A percentile compares a stretch with the other conserved stretches of the same genome.
Conservation (phyloP, 2,113 vertebrate genomes). For the Trachemys scripta region DNA sequence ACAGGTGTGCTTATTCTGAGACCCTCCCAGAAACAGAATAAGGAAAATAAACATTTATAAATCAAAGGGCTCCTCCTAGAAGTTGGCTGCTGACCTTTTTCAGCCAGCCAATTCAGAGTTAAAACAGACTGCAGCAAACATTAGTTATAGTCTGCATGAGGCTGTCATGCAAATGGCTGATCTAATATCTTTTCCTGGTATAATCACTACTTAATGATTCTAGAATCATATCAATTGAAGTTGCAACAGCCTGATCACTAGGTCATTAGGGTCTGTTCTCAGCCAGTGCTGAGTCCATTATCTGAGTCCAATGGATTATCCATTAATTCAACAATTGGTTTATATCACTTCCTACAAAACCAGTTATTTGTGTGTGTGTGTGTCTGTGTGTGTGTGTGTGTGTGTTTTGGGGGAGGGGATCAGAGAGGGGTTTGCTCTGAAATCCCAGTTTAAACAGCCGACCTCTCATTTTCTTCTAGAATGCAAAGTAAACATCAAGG, state of each 20-base stretch:
- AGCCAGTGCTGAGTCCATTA: neutral
- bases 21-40: neutral
- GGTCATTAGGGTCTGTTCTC: neutral
- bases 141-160: neutral
- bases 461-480: neutral
- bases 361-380: neutral
- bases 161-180: neutral
- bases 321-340: neutral
- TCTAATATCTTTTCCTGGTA: neutral
- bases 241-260: neutral
- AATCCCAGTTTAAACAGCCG: neutral
- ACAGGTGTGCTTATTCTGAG: neutral
- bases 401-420: neutral
- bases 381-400: too few relatives aligned
- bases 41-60: neutral
- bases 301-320: neutral
- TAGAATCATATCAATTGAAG: neutral
- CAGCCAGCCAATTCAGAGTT: neutral
- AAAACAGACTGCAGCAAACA: neutral
- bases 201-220: neutral
- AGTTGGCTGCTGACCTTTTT: neutral
- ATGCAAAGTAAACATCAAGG: neutral
- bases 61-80: neutral
- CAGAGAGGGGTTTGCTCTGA: neutral
- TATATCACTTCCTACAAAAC: neutral